These are phyloP conservation scores for Apotomis betuletana DNA, from an alignment of 2,888 invertebrate genomes.

Conservation along the genomic window DNA sequence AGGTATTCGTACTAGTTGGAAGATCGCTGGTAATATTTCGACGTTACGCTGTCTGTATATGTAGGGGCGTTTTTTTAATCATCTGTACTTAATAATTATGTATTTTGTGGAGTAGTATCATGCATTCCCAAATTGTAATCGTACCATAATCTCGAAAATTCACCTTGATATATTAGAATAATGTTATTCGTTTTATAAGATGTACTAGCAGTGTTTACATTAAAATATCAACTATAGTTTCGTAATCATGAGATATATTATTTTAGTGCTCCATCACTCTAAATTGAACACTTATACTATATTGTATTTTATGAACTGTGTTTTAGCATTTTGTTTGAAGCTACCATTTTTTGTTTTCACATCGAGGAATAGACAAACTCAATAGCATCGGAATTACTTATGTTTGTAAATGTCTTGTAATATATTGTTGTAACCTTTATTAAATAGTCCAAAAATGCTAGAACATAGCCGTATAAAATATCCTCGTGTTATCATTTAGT, in stretches of 20 bases:
- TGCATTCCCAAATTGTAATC: conserved; percentile 82
- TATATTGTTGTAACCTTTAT: conserved; percentile 12
- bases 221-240: conserved; percentile 70
- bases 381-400: conserved; percentile 17
- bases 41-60: conserved; percentile 69
- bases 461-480: conserved; percentile 18
- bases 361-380: conserved; percentile 19
- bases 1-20: conserved; percentile 66
- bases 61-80: conserved; percentile 73
- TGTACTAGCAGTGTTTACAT: conserved; percentile 71
- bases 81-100: conserved; percentile 81
- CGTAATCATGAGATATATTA: conserved; percentile 66
- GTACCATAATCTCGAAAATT: conserved; percentile 74
- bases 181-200: conserved; percentile 79
- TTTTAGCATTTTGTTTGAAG: conserved; percentile 52
- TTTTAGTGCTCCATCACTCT: conserved; percentile 31
- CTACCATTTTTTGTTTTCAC: conserved; percentile 27
- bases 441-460: conserved; percentile 28
- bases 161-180: conserved; percentile 77
- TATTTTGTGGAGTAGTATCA: conserved; percentile 79
- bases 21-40: conserved; percentile 56
- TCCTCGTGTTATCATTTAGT: conserved; percentile 55
- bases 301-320: conserved; percentile 47
- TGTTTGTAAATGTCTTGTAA: conserved; percentile 27
- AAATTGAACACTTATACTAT: conserved; percentile 43